Percentiles rank a stretch among this genome's conserved stretches.
Evolutionary conservation across 2,113 vertebrate species (phyloP).

Genomic region (Numenius arquata): DNA sequence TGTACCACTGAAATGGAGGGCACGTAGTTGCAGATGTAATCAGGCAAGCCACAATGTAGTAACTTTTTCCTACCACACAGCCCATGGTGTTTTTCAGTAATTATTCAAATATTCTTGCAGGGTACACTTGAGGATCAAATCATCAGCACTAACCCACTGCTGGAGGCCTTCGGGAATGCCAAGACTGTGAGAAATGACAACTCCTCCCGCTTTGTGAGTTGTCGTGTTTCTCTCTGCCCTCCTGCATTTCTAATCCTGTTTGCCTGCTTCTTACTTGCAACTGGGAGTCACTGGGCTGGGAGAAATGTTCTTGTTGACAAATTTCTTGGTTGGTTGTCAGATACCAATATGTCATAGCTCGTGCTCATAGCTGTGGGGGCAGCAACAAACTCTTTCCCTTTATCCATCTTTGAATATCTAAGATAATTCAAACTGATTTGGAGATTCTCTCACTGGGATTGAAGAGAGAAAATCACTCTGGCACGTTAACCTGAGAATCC

Average conservation of each 20-base stretch:
- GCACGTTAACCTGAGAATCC: not conserved
- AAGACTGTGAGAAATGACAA: slow-evolving; percentile 90
- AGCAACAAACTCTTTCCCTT: not conserved
- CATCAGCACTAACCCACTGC: slow-evolving; percentile 78
- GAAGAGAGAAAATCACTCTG: not conserved
- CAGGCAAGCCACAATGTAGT: not conserved
- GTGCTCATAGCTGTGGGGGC: not conserved
- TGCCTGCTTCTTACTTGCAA: not conserved
- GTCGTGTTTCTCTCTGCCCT: not conserved
- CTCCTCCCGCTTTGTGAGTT: slow-evolving; percentile 86
- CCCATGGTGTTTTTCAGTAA: not conserved
- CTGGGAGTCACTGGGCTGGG: not conserved
- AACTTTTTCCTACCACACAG: not conserved
- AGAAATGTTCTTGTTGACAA: not conserved
- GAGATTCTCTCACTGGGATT: not conserved
- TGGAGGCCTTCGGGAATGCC: slow-evolving; percentile 88
- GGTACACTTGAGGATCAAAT: slow-evolving; percentile 88
- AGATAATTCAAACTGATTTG: not conserved
- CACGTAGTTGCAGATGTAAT: not conserved
- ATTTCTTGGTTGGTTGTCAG: not conserved
- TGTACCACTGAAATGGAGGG: not conserved
- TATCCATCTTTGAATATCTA: not conserved
- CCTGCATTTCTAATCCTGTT: not conserved
- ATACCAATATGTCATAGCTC: not conserved
- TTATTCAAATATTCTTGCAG: slow-evolving; percentile 37